These are phyloP conservation scores for Zaprionus inermis DNA, from an alignment of 1,140 invertebrate genomes.

Conservation along the genomic window DNA sequence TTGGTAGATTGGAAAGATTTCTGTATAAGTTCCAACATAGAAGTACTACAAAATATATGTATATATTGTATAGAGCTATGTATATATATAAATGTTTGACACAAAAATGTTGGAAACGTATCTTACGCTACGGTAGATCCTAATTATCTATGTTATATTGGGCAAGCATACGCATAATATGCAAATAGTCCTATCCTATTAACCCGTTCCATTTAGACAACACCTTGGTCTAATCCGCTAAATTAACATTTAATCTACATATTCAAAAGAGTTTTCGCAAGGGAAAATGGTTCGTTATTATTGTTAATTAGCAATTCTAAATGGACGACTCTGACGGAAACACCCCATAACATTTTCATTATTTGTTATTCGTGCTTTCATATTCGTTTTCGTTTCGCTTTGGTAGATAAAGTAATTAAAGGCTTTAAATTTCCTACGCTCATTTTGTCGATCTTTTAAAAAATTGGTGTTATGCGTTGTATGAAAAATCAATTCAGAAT, in stretches of 20 bases:
- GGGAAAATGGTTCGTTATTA: slow-evolving; percentile 25
- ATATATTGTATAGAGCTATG: slow-evolving; percentile 46
- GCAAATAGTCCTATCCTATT: slow-evolving; percentile 25
- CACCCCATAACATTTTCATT: slow-evolving; percentile 31
- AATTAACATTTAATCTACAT: slow-evolving; percentile 38
- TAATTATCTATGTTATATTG: slow-evolving; percentile 12
- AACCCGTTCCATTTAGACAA: slow-evolving; percentile 44
- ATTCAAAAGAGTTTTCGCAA: slow-evolving; percentile 38
- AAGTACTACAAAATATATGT: slow-evolving; percentile 64
- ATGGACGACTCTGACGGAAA: slow-evolving; percentile 54
- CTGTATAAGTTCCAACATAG: slow-evolving; percentile 45
- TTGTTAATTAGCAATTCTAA: slow-evolving; percentile 31
- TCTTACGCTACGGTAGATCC: slow-evolving; percentile 38
- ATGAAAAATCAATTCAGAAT: slow-evolving; percentile 62
- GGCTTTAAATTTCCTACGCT: slow-evolving; percentile 54
- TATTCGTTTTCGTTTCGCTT: slow-evolving; percentile 23
- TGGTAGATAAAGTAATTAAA: slow-evolving; percentile 80
- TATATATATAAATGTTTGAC: slow-evolving; percentile 58
- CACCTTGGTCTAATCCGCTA: slow-evolving; percentile 42
- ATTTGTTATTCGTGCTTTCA: slow-evolving; percentile 17
- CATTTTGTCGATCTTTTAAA: slow-evolving; percentile 40
- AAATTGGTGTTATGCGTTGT: slow-evolving; percentile 75
- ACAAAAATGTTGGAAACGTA: slow-evolving; percentile 52
- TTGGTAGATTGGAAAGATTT: slow-evolving; percentile 35
- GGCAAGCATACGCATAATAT: slow-evolving; percentile 15